phyloP scores from a whole-genome alignment of 1,140 invertebrate species.

The Orchesella cincta region DNA sequence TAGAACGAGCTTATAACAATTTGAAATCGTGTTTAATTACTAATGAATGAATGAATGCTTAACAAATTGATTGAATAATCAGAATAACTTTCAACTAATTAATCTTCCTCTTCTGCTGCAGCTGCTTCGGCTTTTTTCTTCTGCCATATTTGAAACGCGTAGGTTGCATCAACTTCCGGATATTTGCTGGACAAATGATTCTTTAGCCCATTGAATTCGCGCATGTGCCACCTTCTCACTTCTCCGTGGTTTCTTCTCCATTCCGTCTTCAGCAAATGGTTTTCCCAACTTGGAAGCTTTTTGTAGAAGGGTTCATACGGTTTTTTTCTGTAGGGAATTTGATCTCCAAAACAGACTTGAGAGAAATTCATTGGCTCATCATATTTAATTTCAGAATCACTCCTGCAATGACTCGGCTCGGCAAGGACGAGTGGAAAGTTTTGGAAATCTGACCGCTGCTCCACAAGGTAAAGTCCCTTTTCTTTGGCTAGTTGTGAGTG shows the following conservation, averaged over 20 bases:
- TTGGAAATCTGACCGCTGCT: conserved; percentile 70
- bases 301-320: conserved; percentile 70
- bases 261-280: conserved; percentile 68
- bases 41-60: too few species aligned
- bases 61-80: too few species aligned
- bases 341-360: conserved; percentile 71
- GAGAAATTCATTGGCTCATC: conserved; percentile 76
- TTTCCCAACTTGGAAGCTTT: conserved; percentile 65
- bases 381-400: conserved; percentile 63
- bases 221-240: conserved; percentile 65
- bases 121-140: background rate
- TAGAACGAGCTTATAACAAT: too few species aligned
- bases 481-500: conserved; percentile 86
- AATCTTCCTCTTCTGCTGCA: background rate
- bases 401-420: conserved; percentile 65
- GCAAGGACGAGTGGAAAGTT: conserved; percentile 77
- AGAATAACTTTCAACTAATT: too few species aligned
- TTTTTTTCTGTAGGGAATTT: conserved; percentile 68
- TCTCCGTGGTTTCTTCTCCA: conserved; percentile 67
- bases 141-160: background rate
- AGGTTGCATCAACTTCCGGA: background rate
- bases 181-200: background rate
- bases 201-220: conserved; percentile 64
- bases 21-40: too few species aligned
- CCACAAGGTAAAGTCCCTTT: conserved; percentile 85